Evolutionary conservation across 2,797 vertebrate species (phyloP), one percentile per base, ranked within the genome.

Genomic region (Epinephelus coioides): DNA sequence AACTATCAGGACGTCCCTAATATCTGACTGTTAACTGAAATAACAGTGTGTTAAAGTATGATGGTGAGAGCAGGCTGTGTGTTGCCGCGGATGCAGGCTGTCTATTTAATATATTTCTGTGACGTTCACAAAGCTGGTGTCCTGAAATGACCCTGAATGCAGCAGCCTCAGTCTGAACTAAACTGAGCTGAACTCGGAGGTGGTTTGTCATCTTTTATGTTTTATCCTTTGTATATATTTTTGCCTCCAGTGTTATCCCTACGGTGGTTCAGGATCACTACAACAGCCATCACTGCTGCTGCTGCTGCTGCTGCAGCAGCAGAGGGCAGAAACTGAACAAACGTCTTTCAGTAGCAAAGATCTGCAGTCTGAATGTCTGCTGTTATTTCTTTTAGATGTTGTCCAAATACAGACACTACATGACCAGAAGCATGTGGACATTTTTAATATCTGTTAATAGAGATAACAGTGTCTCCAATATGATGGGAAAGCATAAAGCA

Each of bases 91-190:
- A 34, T 62, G 54, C 8, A 44, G 53, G 13, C 76, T 51, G 76
- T 43, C 67, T n/a, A 13, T 47, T 56, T 61, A 15, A 40, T 55
- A 21, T 49, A 15, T 18, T n/a, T 44, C 47, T 17, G 40, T 34
- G 25, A 43, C 49, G 40, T 49, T 72, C 49, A 55, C 2, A 15
- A 6, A 5, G 13, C 51, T 25, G 57, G 8, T 74, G 23, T 77
- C 82, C 84, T 82, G 0, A 67, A 3, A 56, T 56, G 76, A 84
- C 73, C 81, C 73, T 21, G 70, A 80, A 64, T 84, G 86, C 79
- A 66, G 76, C 79, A 30, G 79, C 63, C 9, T 55, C 25, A 18
- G 44, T 61, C 11, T 65, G 40, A 21, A 19, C 69, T 60, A 49
- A 57, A 10, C 27, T 65, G 57, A 72, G 4, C 27, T 73, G 34